Evolutionary conservation across 2,888 invertebrate species (phyloP), one percentile per base, ranked within the genome.

Genomic region (Brassicogethes aeneus): DNA sequence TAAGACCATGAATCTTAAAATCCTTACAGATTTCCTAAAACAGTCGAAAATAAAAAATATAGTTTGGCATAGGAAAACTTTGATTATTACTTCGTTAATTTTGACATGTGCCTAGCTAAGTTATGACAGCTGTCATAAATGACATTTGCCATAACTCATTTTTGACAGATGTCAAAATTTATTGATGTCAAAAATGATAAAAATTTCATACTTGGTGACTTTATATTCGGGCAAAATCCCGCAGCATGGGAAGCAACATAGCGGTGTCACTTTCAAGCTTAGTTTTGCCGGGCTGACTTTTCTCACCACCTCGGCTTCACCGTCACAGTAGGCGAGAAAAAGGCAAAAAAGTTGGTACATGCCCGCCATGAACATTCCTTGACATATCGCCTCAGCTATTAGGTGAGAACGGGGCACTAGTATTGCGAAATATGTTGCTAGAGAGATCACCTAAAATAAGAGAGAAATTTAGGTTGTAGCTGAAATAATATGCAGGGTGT

Each of bases 231-330:
- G 82, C 42, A 84, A 60, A 49, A 70, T 70, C 35, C 58, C 64
- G 52, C 79, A 80, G 55, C 80, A 80, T 1, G 83, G 83, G 79
- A 79, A 82, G 57, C 84, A 85, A 61, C 85, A 85, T 59, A 82
- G 83, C 1, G 85, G 85, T 16, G 76, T 72, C 3, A 80, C 79
- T 56, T 74, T 70, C 10, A 79, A 72, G 60, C 75, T 76, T 54
- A 84, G 62, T 3, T 70, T 65, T 46, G 73, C 70, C 1, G 77
- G 76, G 54, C 76, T 74, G 1, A 77, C 70, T 43, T 70, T 70
- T 48, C 75, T 71, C 43, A 79, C 69, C 5, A 80, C 62, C 57
- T 76, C 74, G 7, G 76, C 75, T 44, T 71, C 71, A 0, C 80
- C 80, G 0, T 79, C 80, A 46, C 77, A 75, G 53, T 80, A 80